Conservation (phyloP, 2,797 vertebrate genomes). For the Denticeps clupeoides region DNA sequence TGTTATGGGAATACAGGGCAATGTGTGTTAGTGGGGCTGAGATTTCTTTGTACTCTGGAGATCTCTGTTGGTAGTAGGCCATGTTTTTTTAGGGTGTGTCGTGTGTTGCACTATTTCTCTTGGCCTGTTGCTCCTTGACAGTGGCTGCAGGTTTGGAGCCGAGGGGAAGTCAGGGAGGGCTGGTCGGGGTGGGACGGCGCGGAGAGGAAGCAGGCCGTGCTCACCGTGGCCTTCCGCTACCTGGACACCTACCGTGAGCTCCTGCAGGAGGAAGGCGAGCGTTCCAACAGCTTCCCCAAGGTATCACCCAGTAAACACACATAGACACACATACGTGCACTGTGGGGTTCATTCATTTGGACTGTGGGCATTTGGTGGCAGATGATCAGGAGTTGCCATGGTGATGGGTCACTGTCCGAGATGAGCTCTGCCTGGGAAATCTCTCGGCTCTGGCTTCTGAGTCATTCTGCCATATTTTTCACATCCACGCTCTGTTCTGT, state of each 20-base stretch:
- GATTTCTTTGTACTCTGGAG: neutral
- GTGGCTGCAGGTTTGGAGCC: constrained; percentile 46
- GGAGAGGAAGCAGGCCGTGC: constrained; percentile 75
- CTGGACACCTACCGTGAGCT: constrained; percentile 88
- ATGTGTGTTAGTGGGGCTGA: constrained; percentile 13
- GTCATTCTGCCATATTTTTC: too few species aligned
- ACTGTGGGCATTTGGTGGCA: constrained; percentile 7
- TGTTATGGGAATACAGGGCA: too few species aligned
- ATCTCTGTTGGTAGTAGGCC: neutral
- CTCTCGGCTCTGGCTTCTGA: too few species aligned
- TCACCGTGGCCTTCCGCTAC: constrained; percentile 79
- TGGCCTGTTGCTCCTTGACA: constrained; percentile 38
- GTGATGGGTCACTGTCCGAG: constrained; percentile 10
- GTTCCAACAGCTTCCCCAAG: constrained; percentile 78
- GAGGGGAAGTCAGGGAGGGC: constrained; percentile 39
- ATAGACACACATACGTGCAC: constrained; percentile 3
- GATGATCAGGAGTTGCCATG: constrained; percentile 7
- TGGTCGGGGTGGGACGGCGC: constrained; percentile 36
- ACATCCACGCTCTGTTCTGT: too few species aligned
- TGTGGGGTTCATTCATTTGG: neutral
- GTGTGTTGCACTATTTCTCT: constrained; percentile 2
- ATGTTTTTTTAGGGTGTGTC: neutral
- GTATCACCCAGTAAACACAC: constrained; percentile 38
- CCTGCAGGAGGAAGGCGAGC: constrained; percentile 82
- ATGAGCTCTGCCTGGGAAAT: too few species aligned